Conservation (phyloP, 2,797 vertebrate genomes). For the Limosa lapponica region DNA sequence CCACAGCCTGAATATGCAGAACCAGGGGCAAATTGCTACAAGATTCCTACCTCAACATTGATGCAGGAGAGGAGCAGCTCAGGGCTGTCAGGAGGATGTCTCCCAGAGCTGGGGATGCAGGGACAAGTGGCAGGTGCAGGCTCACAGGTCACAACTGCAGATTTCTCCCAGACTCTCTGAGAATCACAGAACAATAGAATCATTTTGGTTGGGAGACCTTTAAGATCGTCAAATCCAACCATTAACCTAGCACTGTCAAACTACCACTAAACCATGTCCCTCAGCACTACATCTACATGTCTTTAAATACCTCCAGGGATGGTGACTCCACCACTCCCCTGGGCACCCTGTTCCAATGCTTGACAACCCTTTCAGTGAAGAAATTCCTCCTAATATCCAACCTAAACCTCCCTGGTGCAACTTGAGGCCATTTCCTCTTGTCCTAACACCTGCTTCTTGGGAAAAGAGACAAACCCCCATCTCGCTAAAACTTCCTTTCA, state of each 20-base stretch:
- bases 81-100: accelerated
- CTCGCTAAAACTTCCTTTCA: neutral
- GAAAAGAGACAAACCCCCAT: neutral
- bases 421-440: neutral
- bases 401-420: neutral
- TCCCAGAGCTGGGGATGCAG: accelerated
- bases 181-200: neutral
- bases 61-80: neutral
- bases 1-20: neutral
- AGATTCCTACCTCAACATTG: neutral
- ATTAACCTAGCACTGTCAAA: neutral
- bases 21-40: accelerated
- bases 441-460: neutral
- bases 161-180: neutral
- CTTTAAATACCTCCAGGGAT: neutral
- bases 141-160: neutral
- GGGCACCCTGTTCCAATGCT: neutral
- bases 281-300: neutral
- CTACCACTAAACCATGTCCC: neutral
- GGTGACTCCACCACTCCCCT: neutral
- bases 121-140: neutral
- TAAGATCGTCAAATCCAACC: neutral
- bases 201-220: neutral
- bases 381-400: neutral
- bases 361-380: neutral